Conservation (phyloP, 2,888 invertebrate genomes). For the Drosophila mulleri region DNA sequence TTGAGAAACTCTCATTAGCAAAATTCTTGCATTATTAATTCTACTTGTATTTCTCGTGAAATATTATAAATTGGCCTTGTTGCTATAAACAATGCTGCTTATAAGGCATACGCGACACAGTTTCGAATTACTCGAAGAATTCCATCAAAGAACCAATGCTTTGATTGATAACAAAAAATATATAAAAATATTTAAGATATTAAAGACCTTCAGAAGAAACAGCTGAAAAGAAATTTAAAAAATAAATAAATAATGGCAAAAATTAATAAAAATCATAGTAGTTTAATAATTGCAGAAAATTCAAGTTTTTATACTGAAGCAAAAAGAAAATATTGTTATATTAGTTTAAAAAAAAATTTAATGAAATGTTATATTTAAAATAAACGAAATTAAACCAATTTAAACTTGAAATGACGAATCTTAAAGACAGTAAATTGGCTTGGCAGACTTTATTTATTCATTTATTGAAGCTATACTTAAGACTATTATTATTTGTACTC, state of each 20-base stretch:
- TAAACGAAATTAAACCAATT: neutral
- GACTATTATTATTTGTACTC: neutral
- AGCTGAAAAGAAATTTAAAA: neutral
- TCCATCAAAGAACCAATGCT: neutral
- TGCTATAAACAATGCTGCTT: neutral
- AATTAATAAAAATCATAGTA: too few species aligned
- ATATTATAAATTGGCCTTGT: neutral
- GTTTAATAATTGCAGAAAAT: too few species aligned
- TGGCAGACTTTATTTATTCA: neutral
- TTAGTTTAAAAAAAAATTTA: too few species aligned
- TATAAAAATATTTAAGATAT: neutral
- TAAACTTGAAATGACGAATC: neutral
- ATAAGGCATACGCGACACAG: neutral
- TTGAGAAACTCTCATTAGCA: neutral
- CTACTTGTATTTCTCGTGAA: neutral
- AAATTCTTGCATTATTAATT: neutral
- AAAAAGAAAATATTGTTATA: too few species aligned
- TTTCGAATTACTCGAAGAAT: neutral
- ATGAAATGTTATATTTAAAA: too few species aligned
- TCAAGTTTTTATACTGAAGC: too few species aligned
- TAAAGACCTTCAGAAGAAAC: neutral
- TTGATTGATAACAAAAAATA: slow-evolving; percentile 1
- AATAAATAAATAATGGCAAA: neutral
- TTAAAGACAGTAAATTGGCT: neutral
- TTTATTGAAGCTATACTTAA: neutral